A percentile compares a stretch with the other conserved stretches of the same genome.
phyloP scores from a whole-genome alignment of 2,113 vertebrate genomes.

The Corvus hawaiiensis region DNA sequence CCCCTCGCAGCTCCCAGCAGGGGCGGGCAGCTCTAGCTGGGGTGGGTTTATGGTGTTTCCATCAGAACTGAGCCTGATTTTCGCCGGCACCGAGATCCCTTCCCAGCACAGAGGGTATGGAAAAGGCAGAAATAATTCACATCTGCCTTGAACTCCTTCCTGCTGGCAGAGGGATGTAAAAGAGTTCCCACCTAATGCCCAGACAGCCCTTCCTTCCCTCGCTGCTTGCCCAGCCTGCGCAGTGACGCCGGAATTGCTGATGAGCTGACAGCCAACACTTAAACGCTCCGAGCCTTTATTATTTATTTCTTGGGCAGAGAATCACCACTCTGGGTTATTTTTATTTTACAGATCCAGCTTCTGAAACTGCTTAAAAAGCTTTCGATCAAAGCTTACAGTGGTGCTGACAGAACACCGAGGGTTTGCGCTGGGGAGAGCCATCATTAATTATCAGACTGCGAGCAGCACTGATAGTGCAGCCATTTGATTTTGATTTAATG shows the following conservation, averaged over 20 bases:
- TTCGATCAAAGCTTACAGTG: constrained; percentile 58
- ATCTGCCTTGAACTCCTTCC: not conserved
- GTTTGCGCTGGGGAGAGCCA: constrained; percentile 20
- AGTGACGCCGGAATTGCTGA: not conserved
- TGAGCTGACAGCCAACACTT: constrained; percentile 28
- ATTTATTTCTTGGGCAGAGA: constrained; percentile 58
- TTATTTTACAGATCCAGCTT: constrained; percentile 56
- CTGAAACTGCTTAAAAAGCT: constrained; percentile 64
- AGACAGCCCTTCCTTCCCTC: not conserved
- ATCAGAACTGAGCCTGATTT: not conserved
- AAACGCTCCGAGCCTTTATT: constrained; percentile 2
- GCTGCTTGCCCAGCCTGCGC: not conserved
- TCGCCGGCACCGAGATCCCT: not conserved
- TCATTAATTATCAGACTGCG: constrained; percentile 58
- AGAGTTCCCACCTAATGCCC: not conserved
- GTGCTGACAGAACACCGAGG: constrained; percentile 36
- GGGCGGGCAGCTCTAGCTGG: not conserved
- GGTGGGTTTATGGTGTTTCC: not conserved
- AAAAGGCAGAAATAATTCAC: not conserved
- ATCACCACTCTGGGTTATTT: constrained; percentile 42
- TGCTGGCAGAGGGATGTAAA: not conserved
- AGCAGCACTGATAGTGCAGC: constrained; percentile 43
- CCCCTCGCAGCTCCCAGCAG: not conserved
- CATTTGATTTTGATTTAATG: constrained; percentile 65
- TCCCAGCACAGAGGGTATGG: not conserved